These are phyloP conservation scores for Sycophila sp. DNA, from an alignment of 1,140 invertebrate species.

Conservation along the genomic window DNA sequence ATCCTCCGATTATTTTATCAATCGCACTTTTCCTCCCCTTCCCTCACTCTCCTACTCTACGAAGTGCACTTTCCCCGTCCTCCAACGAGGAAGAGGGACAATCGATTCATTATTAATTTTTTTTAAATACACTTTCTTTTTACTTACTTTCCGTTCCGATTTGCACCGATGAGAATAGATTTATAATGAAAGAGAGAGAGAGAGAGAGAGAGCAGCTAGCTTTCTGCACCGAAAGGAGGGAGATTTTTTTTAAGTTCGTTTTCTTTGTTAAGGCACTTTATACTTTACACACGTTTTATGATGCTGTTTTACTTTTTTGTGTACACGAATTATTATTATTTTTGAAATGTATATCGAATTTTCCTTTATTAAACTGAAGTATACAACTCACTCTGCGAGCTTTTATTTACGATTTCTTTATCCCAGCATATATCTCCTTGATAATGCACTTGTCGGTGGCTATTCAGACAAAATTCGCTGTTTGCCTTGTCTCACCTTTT, in stretches of 20 bases:
- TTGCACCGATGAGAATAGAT: too few relatives aligned
- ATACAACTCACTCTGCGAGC: slow-evolving; percentile 61
- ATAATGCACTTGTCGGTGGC: too few relatives aligned
- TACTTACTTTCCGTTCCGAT: too few relatives aligned
- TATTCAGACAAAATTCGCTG: too few relatives aligned
- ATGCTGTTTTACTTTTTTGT: slow-evolving; percentile 50
- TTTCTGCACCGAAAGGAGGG: too few relatives aligned
- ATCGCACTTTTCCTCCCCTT: not conserved
- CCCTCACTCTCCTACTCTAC: not conserved
- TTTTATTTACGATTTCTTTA: slow-evolving; percentile 58
- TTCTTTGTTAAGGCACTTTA: too few relatives aligned
- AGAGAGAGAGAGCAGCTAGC: too few relatives aligned
- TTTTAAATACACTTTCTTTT: not conserved
- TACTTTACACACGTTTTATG: too few relatives aligned
- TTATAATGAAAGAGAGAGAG: too few relatives aligned
- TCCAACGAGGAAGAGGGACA: not conserved
- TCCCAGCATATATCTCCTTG: slow-evolving; percentile 46
- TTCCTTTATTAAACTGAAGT: slow-evolving; percentile 62
- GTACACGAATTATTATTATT: slow-evolving; percentile 51
- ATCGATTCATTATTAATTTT: not conserved
- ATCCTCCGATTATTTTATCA: slow-evolving; percentile 8
- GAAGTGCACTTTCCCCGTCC: not conserved
- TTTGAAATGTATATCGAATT: slow-evolving; percentile 55
- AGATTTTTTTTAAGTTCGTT: not conserved
- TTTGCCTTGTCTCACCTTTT: too few relatives aligned